These are phyloP conservation scores for Sciurus niger DNA, from an alignment of 2,113 vertebrate species.

Conservation along the genomic window DNA sequence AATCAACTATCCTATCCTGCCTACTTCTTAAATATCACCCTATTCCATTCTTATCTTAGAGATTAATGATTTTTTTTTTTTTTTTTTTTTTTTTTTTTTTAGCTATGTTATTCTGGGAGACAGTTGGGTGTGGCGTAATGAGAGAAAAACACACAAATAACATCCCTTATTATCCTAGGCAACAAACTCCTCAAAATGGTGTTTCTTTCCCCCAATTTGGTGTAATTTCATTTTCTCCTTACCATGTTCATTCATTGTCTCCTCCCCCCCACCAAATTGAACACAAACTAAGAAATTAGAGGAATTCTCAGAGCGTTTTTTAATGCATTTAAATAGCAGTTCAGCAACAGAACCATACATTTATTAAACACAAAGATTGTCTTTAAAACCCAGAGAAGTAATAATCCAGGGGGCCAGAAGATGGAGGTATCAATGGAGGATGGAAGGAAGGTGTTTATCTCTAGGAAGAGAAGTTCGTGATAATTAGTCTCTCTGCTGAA, in stretches of 20 bases:
- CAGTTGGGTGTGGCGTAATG: background rate
- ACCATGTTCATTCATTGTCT: background rate
- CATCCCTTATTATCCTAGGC: too few relatives aligned
- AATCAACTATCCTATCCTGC: background rate
- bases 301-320: background rate
- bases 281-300: background rate
- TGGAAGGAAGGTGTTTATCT: background rate
- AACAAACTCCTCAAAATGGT: background rate
- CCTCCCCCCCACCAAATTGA: background rate
- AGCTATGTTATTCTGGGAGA: background rate
- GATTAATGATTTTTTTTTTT: too few relatives aligned
- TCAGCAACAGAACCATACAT: too few relatives aligned
- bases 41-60: background rate
- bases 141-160: background rate
- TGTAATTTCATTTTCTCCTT: background rate
- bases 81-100: background rate
- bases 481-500: conserved; percentile 47
- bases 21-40: background rate
- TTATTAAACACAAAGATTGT: background rate
- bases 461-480: conserved; percentile 39
- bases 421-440: background rate
- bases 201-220: background rate
- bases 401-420: background rate
- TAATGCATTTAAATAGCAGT: too few relatives aligned
- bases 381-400: background rate